Conservation (phyloP, 2,888 invertebrate genomes). For the Tenthredo distinguenda region DNA sequence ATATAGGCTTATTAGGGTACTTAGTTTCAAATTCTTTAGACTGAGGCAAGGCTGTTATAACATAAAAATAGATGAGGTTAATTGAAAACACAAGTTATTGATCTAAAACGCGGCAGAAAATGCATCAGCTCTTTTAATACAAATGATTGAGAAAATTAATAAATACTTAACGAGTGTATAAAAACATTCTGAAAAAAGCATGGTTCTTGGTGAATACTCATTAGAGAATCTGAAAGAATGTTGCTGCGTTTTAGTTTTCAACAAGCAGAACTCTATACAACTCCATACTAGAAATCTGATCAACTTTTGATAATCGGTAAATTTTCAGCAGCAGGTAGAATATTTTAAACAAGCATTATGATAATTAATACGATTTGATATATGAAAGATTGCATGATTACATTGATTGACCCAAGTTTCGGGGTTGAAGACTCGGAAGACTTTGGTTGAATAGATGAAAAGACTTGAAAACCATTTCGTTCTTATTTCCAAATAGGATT, state of each 20-base stretch:
- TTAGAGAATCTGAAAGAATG: neutral
- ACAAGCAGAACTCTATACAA: neutral
- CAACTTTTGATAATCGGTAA: neutral
- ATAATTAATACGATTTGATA: neutral
- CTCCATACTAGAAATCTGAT: neutral
- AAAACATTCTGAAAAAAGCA: neutral
- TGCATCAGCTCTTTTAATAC: neutral
- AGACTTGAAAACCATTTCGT: neutral
- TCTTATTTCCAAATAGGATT: neutral
- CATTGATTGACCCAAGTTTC: neutral
- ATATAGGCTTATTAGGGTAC: neutral
- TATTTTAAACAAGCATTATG: neutral
- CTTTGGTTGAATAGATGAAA: neutral
- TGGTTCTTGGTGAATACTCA: neutral
- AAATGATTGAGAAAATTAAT: neutral
- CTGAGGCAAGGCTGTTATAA: conserved; percentile 39
- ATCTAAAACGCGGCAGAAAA: neutral
- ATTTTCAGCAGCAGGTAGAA: neutral
- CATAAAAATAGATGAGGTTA: neutral
- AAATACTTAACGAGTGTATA: neutral
- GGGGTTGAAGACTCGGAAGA: neutral
- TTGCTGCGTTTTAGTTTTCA: neutral
- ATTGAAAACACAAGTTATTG: neutral
- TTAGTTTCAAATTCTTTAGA: conserved; percentile 42
- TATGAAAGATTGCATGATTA: neutral